These are phyloP conservation scores for Enteromius argenteus DNA, from an alignment of 2,797 vertebrate species.

Conservation along the genomic window DNA sequence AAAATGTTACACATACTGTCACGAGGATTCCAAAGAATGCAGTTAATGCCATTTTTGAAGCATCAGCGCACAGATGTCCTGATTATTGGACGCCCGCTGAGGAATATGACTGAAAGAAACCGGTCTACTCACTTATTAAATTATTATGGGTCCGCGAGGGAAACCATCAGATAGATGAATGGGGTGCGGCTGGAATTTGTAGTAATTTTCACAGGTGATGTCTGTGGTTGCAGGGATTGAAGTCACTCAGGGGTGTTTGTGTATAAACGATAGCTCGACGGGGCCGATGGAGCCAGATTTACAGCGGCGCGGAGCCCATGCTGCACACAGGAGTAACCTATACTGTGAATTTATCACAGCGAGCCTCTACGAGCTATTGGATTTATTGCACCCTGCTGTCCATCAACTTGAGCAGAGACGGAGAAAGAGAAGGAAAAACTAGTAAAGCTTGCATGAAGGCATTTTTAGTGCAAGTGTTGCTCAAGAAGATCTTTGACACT, in stretches of 20 bases:
- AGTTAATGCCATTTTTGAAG: constrained; percentile 8
- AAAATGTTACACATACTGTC: constrained; percentile 10
- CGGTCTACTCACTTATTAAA: constrained; percentile 8
- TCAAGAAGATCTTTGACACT: background rate
- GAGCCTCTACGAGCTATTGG: constrained; percentile 8
- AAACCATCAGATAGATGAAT: constrained; percentile 29
- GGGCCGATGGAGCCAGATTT: constrained; percentile 11
- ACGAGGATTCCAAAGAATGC: constrained; percentile 18
- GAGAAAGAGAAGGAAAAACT: background rate
- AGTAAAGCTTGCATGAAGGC: background rate
- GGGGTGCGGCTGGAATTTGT: constrained; percentile 17
- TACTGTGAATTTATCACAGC: constrained; percentile 35
- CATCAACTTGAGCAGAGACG: constrained; percentile 18
- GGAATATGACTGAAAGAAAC: constrained; percentile 11
- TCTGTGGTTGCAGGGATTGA: constrained; percentile 20
- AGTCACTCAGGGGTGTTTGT: constrained; percentile 32
- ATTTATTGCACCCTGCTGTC: constrained; percentile 37
- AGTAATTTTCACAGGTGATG: constrained; percentile 39
- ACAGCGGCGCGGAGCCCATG: constrained; percentile 9
- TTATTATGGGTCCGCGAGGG: background rate
- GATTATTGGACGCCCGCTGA: background rate
- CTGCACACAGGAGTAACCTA: background rate
- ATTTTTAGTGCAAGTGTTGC: background rate
- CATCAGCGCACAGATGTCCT: constrained; percentile 10
- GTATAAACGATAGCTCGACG: constrained; percentile 24